Evolutionary conservation across 2,113 vertebrate species (phyloP), one percentile per base, ranked within the genome.

Genomic region (Siniperca chuatsi): DNA sequence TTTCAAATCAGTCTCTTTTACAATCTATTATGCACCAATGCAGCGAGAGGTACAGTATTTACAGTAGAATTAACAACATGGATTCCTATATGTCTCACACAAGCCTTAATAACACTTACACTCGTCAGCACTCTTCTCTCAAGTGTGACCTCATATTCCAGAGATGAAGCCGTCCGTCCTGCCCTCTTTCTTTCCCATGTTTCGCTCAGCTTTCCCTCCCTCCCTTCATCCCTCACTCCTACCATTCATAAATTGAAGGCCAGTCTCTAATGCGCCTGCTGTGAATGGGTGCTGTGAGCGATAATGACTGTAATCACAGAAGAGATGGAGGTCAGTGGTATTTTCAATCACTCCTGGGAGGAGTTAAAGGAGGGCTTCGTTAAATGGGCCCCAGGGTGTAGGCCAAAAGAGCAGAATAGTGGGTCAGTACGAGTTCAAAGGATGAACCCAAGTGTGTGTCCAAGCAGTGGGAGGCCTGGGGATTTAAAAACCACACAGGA

Each of bases 181-280:
- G 6, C 46, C 69, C 33, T 25, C 71, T 48, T 35, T 75, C 69
- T n/a, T 23, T 12, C 16, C 46, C 44, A 35, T 44, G 5, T 60
- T 64, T 50, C 10, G 6, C 46, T 52, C 40, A 62, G 33, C 13
- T 29, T 18, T 8, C 66, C 58, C 21, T 21, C 33, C 33, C 55
- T 37, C 40, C 6, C 16, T 0, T n/a, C 46, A 48, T 74, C 60
- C 9, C 48, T 72, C 79, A 16, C 37, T 75, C 29, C 37, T 15
- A 83, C 88, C 89, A 86, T 88, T 91, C 87, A 90, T 89, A 78
- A 75, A 86, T 23, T 79, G 68, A 68, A 72, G 64, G 50, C 44
- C 81, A 9, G 72, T 48, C 48, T 16, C 15, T 50, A 54, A 33
- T 46, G 35, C 5, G 18, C 54, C 85, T 3, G 71, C 80, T 69